Base-by-base conservation (phyloP, 2,888 invertebrate species). In the Platycheirus albimanus region DNA sequence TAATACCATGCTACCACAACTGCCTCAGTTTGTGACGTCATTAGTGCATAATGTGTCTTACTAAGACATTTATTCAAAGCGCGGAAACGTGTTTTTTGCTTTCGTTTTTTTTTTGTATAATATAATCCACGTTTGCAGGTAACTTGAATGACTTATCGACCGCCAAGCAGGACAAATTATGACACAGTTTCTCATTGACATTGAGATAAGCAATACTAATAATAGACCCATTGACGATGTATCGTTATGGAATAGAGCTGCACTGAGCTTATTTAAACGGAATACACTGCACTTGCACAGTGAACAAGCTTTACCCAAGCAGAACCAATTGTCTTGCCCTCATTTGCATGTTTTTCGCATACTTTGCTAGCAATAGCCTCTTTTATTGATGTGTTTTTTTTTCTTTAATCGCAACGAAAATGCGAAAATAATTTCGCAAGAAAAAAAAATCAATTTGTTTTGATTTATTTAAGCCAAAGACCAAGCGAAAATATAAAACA, bases 121-220 rank as follows among this genome's bases (percentile, higher is more conserved):
- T 33, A 45, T 20, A 30, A 20, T 24, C 51, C 63, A 58, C 66
- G 66, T 52, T 56, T 61, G 13, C 17, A 63, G 47, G 66, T 80
- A 56, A 41, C 49, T 28, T 19, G 49, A 61, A 13, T 19, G 33
- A 7, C 56, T 56, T 11, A 45, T 20, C 41, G 58, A 24, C 71
- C 13, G 64, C 13, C 17, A n/a, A 47, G 30, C 19, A 19, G 36
- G 36, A 36, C 69, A 47, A 36, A n/a, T 49, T 80, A 61, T 77
- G 61, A 51, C 71, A 77, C 63, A 77, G 49, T 49, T 71, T 77
- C 33, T 54, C 77, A 81, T 77, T 83, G 77, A 69, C 81, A 81
- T 83, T 77, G 81, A 83, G 71, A 67, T 67, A 67, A 67, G 61
- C 52, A 72, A 54, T 38, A 43, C 67, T 83, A 72, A 83, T 77